A percentile compares a stretch with the other conserved stretches of the same genome.
Conservation (phyloP, 2,797 vertebrate species). For the Lutjanus argentimaculatus region DNA sequence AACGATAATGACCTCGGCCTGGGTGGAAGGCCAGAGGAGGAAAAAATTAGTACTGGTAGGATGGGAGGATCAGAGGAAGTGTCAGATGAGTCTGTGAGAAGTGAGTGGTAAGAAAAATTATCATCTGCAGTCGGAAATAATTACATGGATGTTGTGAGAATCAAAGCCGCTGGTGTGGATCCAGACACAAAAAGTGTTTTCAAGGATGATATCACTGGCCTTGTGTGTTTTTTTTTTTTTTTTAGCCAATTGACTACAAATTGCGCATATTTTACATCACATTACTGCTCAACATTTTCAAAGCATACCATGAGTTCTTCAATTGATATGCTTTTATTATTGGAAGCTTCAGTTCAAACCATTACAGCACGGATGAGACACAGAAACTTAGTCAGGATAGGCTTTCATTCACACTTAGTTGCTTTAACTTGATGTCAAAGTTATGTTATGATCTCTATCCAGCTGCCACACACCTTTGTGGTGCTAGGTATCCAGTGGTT, state of each 20-base stretch:
- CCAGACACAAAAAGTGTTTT: slow-evolving; percentile 43
- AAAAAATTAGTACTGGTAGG: slow-evolving; percentile 7
- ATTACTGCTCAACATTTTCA: slow-evolving; percentile 17
- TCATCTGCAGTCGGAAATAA: slow-evolving; percentile 37
- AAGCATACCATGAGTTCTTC: slow-evolving; percentile 2
- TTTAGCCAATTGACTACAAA: slow-evolving; percentile 20
- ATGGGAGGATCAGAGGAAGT: slow-evolving; percentile 60
- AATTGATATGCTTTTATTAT: not conserved
- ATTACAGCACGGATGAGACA: not conserved
- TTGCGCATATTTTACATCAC: not conserved
- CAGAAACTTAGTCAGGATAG: not conserved
- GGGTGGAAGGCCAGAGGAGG: slow-evolving; percentile 21
- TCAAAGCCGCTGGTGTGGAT: slow-evolving; percentile 29
- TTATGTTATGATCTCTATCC: too few relatives aligned
- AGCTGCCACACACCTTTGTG: too few relatives aligned
- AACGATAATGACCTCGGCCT: slow-evolving; percentile 59
- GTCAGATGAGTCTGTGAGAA: slow-evolving; percentile 41
- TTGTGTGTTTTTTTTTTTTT: slow-evolving; percentile 13
- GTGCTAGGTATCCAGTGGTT: too few relatives aligned
- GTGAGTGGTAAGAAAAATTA: slow-evolving; percentile 34
- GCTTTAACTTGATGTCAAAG: not conserved
- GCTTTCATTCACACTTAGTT: not conserved
- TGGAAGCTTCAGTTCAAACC: slow-evolving; percentile 1
- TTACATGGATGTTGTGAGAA: slow-evolving; percentile 41
- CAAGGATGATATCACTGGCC: not conserved